Evolutionary conservation across 2,888 invertebrate genomes (phyloP), one percentile per base, ranked within the genome.

Genomic region (Mamestra brassicae): DNA sequence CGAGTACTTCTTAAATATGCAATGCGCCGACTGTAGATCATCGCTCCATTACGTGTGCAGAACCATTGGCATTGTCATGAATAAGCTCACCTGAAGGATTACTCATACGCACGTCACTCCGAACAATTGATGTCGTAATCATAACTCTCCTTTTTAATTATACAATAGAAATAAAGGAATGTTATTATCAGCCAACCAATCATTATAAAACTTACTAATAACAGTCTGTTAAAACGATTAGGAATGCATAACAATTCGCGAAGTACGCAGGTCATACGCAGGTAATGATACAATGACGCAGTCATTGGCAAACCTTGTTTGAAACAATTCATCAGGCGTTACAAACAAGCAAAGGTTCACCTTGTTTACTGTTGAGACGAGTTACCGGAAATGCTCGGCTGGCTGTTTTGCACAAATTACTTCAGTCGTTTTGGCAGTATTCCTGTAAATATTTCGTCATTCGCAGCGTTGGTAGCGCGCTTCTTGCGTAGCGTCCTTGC

Each of bases 81-180:
- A 73, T 79, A 71, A 79, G 69, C 67, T 73, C 54, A 66, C 71
- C 83, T 65, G 55, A 66, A 71, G 65, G 57, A 77, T 83, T 85
- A 75, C 81, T 85, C 85, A 85, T 74, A 65, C 58, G 66, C 69
- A 57, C 81, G 84, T 84, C 85, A 84, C 64, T 81, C 65, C 26
- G 71, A 85, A 85, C 85, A 85, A 85, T 85, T 63, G 84, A 77
- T 84, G 77, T 67, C 77, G 78, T 77, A 83, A 85, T 81, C 81
- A 77, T 79, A 85, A 76, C 75, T 83, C 68, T 57, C 74, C 80
- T 79, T 80, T 85, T 83, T 65, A 82, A 84, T 76, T 75, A 77
- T 77, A 76, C 85, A 85, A 81, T 81, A 83, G 74, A 71, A 71
- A 66, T 64, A 66, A 74, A 76, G 57, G 67, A 77, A 76, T 80